phyloP scores from a whole-genome alignment of 2,888 invertebrate species.

The Chloroclystis v-ata region DNA sequence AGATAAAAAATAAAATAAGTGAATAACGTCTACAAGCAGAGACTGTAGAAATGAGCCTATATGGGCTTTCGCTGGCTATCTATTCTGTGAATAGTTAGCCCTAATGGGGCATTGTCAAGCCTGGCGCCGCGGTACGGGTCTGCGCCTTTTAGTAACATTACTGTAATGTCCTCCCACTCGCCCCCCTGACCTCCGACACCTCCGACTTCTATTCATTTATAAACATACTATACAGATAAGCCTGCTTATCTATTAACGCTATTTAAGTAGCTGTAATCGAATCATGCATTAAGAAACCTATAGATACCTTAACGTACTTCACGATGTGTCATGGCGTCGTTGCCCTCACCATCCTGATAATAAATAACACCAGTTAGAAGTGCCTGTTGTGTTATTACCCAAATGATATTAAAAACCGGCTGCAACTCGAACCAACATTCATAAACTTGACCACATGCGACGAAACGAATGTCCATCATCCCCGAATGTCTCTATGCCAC shows the following conservation, averaged over 20 bases:
- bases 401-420: slow-evolving; percentile 27
- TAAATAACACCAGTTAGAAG: slow-evolving; percentile 17
- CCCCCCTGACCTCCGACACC: slow-evolving; percentile 23
- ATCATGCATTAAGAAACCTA: slow-evolving; percentile 12
- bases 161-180: slow-evolving; percentile 45
- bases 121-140: slow-evolving; percentile 37
- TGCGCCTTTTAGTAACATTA: slow-evolving; percentile 42
- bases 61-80: slow-evolving; percentile 24
- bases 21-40: neutral
- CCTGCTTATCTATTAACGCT: slow-evolving; percentile 14
- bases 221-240: slow-evolving; percentile 12
- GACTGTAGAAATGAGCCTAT: slow-evolving; percentile 9
- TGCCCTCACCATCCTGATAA: slow-evolving; percentile 8
- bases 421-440: slow-evolving; percentile 27
- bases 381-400: slow-evolving; percentile 25
- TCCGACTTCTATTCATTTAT: slow-evolving; percentile 32
- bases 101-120: slow-evolving; percentile 50
- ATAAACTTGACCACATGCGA: slow-evolving; percentile 40
- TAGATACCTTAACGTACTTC: slow-evolving; percentile 8
- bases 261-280: slow-evolving; percentile 12
- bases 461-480: slow-evolving; percentile 55
- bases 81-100: slow-evolving; percentile 38
- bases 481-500: slow-evolving; percentile 49
- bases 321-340: slow-evolving; percentile 18
- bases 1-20: neutral